A percentile compares a stretch with the other conserved stretches of the same genome.
Evolutionary conservation across 2,113 vertebrate genomes (phyloP).

Genomic region (Camelus bactrianus): DNA sequence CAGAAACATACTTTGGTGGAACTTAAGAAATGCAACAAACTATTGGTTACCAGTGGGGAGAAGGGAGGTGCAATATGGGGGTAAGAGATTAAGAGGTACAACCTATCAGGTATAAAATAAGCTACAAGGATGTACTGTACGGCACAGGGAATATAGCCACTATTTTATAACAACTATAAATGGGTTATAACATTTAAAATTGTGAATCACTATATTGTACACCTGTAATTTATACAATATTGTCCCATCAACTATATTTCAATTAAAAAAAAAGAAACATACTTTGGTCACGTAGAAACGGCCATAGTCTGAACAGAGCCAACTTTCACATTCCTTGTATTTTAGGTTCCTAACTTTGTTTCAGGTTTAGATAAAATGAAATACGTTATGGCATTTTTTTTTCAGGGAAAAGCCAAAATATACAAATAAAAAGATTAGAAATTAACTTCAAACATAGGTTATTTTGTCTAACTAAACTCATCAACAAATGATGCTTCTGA

Average conservation of each 20-base stretch:
- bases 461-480: constrained; percentile 18
- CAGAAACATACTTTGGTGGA: not conserved
- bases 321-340: not conserved
- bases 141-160: not conserved
- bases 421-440: not conserved
- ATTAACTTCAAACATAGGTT: not conserved
- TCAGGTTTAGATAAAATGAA: not conserved
- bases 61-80: not conserved
- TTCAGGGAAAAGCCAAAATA: not conserved
- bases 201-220: too few species aligned
- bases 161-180: not conserved
- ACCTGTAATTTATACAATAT: too few species aligned
- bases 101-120: not conserved
- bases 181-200: not conserved
- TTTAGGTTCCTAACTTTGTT: not conserved
- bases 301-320: not conserved
- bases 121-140: too few species aligned
- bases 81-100: not conserved
- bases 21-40: not conserved
- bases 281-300: not conserved
- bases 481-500: not conserved
- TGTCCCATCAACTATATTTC: too few species aligned
- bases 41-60: not conserved
- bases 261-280: too few species aligned
- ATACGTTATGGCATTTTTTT: not conserved